These are phyloP conservation scores for Ceyx margarethae DNA, from an alignment of 2,113 vertebrate genomes.

Conservation along the genomic window DNA sequence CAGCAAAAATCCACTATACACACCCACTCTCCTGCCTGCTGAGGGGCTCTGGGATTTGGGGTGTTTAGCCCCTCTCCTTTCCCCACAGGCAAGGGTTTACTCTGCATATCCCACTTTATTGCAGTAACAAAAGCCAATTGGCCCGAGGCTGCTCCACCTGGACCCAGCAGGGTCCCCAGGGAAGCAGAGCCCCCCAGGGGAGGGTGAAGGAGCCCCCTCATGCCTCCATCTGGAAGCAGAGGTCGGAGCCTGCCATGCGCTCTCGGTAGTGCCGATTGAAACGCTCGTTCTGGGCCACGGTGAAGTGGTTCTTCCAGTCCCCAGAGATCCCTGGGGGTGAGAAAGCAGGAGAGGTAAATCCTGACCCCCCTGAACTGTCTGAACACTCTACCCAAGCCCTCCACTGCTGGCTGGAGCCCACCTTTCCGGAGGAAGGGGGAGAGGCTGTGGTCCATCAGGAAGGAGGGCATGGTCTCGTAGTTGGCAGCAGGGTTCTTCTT, in stretches of 20 bases:
- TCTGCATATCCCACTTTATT: background rate
- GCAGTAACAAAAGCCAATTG: fast-evolving
- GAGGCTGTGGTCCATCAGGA: conserved; percentile 52
- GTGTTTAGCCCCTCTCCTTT: background rate
- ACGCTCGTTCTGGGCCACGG: conserved; percentile 61
- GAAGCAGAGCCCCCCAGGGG: fast-evolving
- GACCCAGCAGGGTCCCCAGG: background rate
- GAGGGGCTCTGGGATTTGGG: background rate
- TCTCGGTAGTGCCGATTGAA: conserved; percentile 63
- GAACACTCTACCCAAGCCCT: background rate
- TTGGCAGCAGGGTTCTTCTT: conserved; percentile 77
- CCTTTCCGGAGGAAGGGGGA: conserved; percentile 69
- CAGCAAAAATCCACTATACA: background rate
- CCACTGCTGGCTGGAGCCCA: background rate
- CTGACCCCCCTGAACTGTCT: background rate
- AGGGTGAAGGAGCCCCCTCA: background rate
- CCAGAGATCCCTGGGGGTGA: conserved; percentile 34
- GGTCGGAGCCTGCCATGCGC: conserved; percentile 46
- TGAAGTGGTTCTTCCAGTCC: conserved; percentile 77
- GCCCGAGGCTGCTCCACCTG: background rate
- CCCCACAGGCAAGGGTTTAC: background rate
- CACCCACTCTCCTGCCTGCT: background rate
- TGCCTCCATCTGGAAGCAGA: conserved; percentile 59
- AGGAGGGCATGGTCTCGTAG: conserved; percentile 44
- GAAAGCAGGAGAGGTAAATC: background rate